Percentiles rank a stretch among this genome's conserved stretches.
Conservation (phyloP, 2,888 invertebrate species). For the Gonocerus acuteangulatus region DNA sequence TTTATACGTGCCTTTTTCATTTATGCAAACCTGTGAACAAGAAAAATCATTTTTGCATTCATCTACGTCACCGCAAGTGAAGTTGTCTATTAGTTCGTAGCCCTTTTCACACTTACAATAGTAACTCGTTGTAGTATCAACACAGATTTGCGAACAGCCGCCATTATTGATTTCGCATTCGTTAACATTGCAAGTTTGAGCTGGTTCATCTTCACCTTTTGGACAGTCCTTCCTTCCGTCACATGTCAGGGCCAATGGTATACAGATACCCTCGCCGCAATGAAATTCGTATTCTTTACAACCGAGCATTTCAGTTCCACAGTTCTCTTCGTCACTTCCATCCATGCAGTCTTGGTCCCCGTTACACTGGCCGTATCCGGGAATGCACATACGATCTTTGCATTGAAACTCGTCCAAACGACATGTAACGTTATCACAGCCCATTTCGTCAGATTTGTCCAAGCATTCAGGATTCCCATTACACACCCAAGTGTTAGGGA, state of each 20-base stretch:
- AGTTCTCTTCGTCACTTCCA: constrained; percentile 76
- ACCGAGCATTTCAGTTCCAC: constrained; percentile 56
- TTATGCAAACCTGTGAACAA: constrained; percentile 88
- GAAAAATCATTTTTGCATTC: constrained; percentile 81
- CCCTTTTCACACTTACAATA: constrained; percentile 76
- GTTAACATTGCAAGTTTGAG: constrained; percentile 65
- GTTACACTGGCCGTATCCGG: constrained; percentile 73
- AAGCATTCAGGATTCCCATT: constrained; percentile 78
- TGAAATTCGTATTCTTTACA: constrained; percentile 77
- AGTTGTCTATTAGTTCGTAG: constrained; percentile 64
- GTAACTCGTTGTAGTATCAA: constrained; percentile 70
- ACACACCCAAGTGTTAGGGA: constrained; percentile 73
- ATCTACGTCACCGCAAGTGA: constrained; percentile 83
- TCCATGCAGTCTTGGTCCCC: constrained; percentile 74
- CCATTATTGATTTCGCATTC: constrained; percentile 75
- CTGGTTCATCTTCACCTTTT: constrained; percentile 79
- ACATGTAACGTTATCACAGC: constrained; percentile 65
- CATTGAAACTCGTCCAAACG: constrained; percentile 82
- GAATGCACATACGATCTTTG: constrained; percentile 64
- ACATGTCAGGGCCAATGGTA: constrained; percentile 69
- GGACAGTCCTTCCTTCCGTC: constrained; percentile 80
- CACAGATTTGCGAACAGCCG: constrained; percentile 76
- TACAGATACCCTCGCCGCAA: constrained; percentile 77
- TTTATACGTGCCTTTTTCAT: constrained; percentile 83
- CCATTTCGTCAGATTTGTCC: constrained; percentile 67